These are phyloP conservation scores for Bubalus kerabau DNA, from an alignment of 2,113 vertebrate species.

Conservation along the genomic window DNA sequence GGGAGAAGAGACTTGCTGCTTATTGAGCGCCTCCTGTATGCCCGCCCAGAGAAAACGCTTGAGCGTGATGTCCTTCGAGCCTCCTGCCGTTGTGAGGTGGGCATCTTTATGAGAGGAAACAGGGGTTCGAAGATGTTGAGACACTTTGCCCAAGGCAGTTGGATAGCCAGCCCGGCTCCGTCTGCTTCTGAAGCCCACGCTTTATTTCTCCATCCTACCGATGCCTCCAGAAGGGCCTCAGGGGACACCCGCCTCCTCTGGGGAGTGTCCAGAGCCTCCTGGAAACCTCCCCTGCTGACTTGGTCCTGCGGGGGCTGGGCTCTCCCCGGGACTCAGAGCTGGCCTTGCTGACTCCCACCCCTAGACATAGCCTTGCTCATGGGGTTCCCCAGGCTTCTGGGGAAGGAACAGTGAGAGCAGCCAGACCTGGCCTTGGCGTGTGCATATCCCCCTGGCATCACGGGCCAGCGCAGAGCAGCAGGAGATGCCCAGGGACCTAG, in stretches of 20 bases:
- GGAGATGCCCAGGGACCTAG: accelerated
- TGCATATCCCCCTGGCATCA: accelerated
- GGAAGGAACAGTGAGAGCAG: not conserved
- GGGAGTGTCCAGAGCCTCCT: not conserved
- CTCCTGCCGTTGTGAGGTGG: not conserved
- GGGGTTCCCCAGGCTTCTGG: too few relatives aligned
- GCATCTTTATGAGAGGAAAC: not conserved
- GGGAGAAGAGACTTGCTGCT: not conserved
- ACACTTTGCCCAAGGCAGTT: not conserved
- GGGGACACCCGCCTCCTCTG: not conserved
- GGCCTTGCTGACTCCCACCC: not conserved
- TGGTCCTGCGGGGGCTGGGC: not conserved
- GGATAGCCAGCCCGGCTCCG: accelerated
- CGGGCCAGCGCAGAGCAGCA: too few relatives aligned
- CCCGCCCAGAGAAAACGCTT: not conserved
- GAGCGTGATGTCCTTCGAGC: not conserved
- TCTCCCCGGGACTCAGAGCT: not conserved
- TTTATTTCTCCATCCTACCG: not conserved
- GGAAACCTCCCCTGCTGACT: not conserved
- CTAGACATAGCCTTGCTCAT: accelerated
- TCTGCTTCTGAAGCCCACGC: not conserved
- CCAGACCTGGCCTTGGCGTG: not conserved
- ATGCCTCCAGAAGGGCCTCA: not conserved
- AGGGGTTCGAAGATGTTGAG: not conserved
- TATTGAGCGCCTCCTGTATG: not conserved